Base-by-base conservation (phyloP, 2,113 vertebrate genomes). In the Oxygymnocypris stewartii region DNA sequence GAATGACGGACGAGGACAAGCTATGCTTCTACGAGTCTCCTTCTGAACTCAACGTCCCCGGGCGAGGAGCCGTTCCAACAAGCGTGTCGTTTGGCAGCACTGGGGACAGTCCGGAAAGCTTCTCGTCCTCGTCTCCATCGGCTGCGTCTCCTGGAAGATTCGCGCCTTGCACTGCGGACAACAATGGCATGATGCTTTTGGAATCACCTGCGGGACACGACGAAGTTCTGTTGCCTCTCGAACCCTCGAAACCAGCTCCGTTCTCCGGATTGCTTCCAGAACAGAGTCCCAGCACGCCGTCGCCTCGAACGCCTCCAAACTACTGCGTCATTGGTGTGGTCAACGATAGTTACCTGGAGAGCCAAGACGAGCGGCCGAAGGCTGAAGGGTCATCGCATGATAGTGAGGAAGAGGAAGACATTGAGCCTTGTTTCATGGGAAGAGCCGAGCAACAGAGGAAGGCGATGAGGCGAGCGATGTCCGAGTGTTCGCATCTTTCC, bases 1-100 rank as follows among this genome's bases (percentile, higher is more conserved):
- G 95, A 13, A 97, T 99, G 92, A 97, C 97, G 0, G 97, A 98
- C 7, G 96, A 97, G 90, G 97, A 96, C 92, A 98, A 97, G 94
- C 95, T 98, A 47, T 97, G 97, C 92, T 97, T 96, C 91, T 97
- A 96, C 12, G 96, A 97, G 81, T 88, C 88, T 47, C 86, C 93
- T 0, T 92, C 94, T 75, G 96, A 96, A 77, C 95, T 95, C 76
- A 94, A 95, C 92, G 92, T 94, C 25, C 92, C 94, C 0, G 90
- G 89, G 5, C 89, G 86, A 85, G 90, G 87, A 0, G 80, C 87
- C 57, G 87, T 94, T 28, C 92, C 95, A 0, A 90, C 88, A 13
- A 94, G 93, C 89, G 63, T 86, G 63, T 93, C 91, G 0, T 74
- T 92, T 1, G 94, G 94, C n/a, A 95, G 95, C 2, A 88, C 92